These are phyloP conservation scores for Rousettus leschenaultii DNA, from an alignment of 2,113 vertebrate genomes.

Conservation along the genomic window DNA sequence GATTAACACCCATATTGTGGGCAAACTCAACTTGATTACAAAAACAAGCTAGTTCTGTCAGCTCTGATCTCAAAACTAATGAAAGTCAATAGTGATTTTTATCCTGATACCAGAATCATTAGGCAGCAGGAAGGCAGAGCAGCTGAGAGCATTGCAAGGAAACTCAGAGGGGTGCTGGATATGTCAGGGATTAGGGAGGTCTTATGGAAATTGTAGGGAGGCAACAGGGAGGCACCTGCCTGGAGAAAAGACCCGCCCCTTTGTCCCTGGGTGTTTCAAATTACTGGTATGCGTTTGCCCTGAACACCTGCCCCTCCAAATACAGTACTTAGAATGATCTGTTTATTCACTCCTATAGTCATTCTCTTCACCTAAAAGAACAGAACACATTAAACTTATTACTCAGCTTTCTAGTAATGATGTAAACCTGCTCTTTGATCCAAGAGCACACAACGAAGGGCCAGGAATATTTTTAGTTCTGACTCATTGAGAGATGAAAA, in stretches of 20 bases:
- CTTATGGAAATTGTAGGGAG: background rate
- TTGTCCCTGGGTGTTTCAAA: background rate
- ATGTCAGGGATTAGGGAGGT: constrained; percentile 34
- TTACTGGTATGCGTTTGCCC: background rate
- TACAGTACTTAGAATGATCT: background rate
- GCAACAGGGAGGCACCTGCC: background rate
- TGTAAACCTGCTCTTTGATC: background rate
- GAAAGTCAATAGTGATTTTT: constrained; percentile 33
- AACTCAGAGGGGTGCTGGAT: background rate
- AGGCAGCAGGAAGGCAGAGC: background rate
- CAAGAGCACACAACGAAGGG: background rate
- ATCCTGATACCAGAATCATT: background rate
- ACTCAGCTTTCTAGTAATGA: background rate
- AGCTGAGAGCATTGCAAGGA: background rate
- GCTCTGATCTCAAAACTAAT: background rate
- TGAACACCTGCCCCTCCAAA: background rate
- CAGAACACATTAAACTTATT: background rate
- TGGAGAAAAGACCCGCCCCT: background rate
- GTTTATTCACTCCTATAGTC: background rate
- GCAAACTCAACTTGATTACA: constrained; percentile 14
- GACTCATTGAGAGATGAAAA: background rate
- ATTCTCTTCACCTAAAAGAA: background rate
- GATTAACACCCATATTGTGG: constrained; percentile 17
- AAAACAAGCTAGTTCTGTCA: constrained; percentile 28
- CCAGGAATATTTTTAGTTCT: background rate